A percentile compares a stretch with the other conserved stretches of the same genome.
phyloP scores from a whole-genome alignment of 2,113 vertebrate species.

The Monopterus albus region DNA sequence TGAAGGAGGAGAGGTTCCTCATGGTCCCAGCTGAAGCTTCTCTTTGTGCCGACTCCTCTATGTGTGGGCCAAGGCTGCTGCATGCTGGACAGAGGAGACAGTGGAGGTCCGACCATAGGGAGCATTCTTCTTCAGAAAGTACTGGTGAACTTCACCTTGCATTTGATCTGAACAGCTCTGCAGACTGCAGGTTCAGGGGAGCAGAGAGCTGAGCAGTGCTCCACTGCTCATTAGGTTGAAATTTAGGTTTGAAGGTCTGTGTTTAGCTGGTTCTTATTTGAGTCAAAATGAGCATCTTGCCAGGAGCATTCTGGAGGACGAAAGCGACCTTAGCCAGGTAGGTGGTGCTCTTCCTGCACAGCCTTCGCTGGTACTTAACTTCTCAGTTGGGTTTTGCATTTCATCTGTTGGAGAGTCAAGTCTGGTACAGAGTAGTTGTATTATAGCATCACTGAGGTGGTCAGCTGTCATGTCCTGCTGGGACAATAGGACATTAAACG shows the following conservation, averaged over 20 bases:
- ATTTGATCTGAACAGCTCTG: slow-evolving; percentile 3
- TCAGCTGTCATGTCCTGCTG: slow-evolving; percentile 14
- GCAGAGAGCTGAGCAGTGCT: neutral
- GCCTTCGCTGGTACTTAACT: slow-evolving; percentile 15
- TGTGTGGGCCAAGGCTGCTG: slow-evolving; percentile 9
- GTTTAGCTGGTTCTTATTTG: slow-evolving; percentile 85
- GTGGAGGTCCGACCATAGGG: neutral
- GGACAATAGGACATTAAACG: slow-evolving; percentile 26
- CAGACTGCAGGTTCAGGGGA: slow-evolving; percentile 6
- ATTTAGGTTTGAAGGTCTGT: neutral
- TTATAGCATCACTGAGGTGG: neutral
- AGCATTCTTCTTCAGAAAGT: slow-evolving; percentile 71
- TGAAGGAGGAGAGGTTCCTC: slow-evolving; percentile 19
- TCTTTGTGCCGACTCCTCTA: neutral
- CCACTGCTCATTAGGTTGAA: neutral
- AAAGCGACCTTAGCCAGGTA: slow-evolving; percentile 87
- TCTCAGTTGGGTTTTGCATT: slow-evolving; percentile 29
- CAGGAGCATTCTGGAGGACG: slow-evolving; percentile 82
- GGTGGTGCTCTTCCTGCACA: slow-evolving; percentile 80
- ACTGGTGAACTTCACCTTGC: slow-evolving; percentile 66
- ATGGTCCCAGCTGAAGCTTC: slow-evolving; percentile 36
- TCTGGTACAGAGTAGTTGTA: neutral
- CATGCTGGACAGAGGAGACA: slow-evolving; percentile 35
- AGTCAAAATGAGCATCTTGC: slow-evolving; percentile 83
- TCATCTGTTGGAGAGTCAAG: slow-evolving; percentile 2